Evolutionary conservation across 2,113 vertebrate genomes (phyloP).

Genomic region (Tragelaphus imberbis): DNA sequence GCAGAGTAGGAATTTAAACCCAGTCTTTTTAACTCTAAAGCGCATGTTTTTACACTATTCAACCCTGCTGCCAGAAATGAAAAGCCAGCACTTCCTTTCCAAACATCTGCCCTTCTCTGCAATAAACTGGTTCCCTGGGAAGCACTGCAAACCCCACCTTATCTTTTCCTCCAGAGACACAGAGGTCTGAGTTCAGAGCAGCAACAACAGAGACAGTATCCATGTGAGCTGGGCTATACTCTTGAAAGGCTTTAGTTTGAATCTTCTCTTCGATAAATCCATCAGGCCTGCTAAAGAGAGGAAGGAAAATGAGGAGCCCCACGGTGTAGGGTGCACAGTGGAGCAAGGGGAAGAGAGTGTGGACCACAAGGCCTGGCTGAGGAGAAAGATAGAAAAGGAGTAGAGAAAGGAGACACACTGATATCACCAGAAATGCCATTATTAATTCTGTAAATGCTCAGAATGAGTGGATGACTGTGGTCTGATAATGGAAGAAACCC

Average conservation of each 20-base stretch:
- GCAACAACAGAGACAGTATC: slow-evolving; percentile 86
- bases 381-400: neutral
- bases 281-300: slow-evolving; percentile 77
- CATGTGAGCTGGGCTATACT: slow-evolving; percentile 83
- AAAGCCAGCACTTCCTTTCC: neutral
- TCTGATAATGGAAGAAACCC: neutral
- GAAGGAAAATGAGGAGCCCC: neutral
- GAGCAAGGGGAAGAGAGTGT: neutral
- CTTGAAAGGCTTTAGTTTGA: slow-evolving; percentile 64
- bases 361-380: neutral
- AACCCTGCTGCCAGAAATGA: neutral
- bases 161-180: slow-evolving; percentile 92
- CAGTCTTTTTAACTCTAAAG: neutral
- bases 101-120: neutral
- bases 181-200: slow-evolving; percentile 87
- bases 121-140: neutral
- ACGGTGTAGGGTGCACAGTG: neutral
- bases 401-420: neutral
- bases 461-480: neutral
- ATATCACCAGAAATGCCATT: neutral
- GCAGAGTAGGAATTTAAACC: neutral
- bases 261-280: slow-evolving; percentile 73
- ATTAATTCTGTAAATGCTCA: neutral
- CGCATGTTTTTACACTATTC: neutral
- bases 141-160: slow-evolving; percentile 81